phyloP scores from a whole-genome alignment of 2,113 vertebrate species.

The Nesogale talazaci region DNA sequence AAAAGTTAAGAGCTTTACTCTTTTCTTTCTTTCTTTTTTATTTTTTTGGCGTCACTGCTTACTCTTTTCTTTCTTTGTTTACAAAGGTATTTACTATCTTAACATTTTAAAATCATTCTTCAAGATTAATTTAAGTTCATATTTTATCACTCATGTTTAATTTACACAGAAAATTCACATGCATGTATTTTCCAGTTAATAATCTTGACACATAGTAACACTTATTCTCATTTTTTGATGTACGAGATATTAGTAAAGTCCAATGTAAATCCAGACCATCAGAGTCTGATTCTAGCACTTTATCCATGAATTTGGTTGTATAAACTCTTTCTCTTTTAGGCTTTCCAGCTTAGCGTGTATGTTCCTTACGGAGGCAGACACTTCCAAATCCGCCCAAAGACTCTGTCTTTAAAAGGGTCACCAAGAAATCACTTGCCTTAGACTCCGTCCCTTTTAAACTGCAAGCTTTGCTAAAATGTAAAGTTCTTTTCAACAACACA shows the following conservation, averaged over 20 bases:
- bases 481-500: not conserved
- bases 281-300: not conserved
- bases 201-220: not conserved
- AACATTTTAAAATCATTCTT: not conserved
- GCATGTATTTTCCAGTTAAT: not conserved
- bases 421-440: not conserved
- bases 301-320: not conserved
- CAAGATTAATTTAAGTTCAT: not conserved
- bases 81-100: not conserved
- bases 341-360: not conserved
- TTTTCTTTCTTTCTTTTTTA: slow-evolving; percentile 20
- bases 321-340: not conserved
- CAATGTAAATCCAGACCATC: not conserved
- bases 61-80: slow-evolving; percentile 7
- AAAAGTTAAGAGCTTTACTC: not conserved
- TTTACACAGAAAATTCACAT: not conserved
- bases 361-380: too few relatives aligned
- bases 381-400: too few relatives aligned
- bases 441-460: not conserved
- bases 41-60: too few relatives aligned
- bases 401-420: not conserved
- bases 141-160: not conserved
- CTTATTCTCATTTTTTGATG: not conserved
- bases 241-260: not conserved
- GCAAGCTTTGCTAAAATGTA: not conserved